Base-by-base conservation (phyloP, 2,888 invertebrate species). In the Griposia aprilina region DNA sequence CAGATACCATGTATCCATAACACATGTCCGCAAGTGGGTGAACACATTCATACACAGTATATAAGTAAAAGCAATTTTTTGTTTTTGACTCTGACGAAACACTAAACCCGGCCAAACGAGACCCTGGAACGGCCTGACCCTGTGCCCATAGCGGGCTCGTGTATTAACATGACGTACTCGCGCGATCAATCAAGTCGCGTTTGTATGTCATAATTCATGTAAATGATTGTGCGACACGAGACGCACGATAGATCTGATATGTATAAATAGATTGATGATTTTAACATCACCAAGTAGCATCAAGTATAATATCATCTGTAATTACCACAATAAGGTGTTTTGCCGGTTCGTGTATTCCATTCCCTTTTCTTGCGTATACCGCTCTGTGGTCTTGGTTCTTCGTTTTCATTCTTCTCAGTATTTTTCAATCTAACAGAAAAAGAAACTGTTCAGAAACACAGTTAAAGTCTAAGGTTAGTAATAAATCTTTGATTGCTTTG, bases 311-410 rank as follows among this genome's bases (percentile, higher is more conserved):
- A 26, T 36, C 7, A 69, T 55, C 1, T 52, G 11, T 52, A 81
- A 80, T 74, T 89, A 96, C 96, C 94, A 78, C 93, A 88, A 81
- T 93, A 93, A 0, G 95, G 94, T 8, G 93, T 88, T 81, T 91
- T 94, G 10, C 89, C 86, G 23, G 76, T 69, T 2, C 90, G 80
- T 4, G 90, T 80, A 75, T 93, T 94, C 91, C 92, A 94, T 66
- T 95, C 94, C 69, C 92, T 91, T 73, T 92, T 94, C 70, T 92
- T 94, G 0, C 94, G 91, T 13, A 93, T 88, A 4, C 91, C 91
- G 68, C 91, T 91, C 11, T 86, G 77, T 5, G 90, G 71, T 74
- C 81, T 85, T 2, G 83, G 70, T 15, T 94, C 94, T 0, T 94
- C 94, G 23, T 93, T 92, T 78, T 95, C 95, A 78, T 93, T 93